Conservation (phyloP, 1,140 invertebrate genomes). For the Dryas iulia region DNA sequence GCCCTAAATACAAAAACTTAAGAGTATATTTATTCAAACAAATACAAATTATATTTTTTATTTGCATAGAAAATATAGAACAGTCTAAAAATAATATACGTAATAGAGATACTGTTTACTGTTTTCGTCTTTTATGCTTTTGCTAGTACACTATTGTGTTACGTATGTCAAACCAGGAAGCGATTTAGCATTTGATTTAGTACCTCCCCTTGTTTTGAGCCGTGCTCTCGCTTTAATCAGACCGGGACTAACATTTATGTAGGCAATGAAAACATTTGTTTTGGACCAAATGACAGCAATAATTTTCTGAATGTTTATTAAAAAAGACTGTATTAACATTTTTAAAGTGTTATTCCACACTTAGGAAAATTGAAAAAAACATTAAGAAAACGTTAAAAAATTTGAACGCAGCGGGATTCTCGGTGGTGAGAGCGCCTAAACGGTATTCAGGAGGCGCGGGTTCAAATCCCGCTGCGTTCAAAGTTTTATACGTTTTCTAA, state of each 20-base stretch:
- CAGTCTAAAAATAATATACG: too few relatives aligned
- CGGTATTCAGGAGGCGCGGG: too few relatives aligned
- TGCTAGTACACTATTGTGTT: background rate
- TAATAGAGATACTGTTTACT: background rate
- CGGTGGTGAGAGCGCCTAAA: too few relatives aligned
- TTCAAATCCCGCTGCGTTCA: too few relatives aligned
- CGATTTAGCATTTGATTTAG: background rate
- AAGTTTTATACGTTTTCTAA: too few relatives aligned
- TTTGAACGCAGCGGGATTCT: too few relatives aligned
- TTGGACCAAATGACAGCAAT: background rate
- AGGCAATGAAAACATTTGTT: background rate
- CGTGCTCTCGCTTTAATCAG: background rate
- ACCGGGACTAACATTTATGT: background rate
- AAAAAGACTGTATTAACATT: background rate
- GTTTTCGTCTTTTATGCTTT: background rate
- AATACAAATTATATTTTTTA: too few relatives aligned
- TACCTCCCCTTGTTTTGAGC: background rate
- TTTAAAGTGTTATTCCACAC: background rate
- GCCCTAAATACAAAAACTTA: too few relatives aligned
- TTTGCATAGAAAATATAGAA: too few relatives aligned
- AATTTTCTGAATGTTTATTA: background rate
- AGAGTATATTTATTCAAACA: too few relatives aligned
- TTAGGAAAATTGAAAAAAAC: too few relatives aligned
- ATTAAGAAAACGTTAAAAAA: too few relatives aligned
- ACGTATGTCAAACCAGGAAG: background rate